Percentiles rank a stretch among this genome's conserved stretches.
Evolutionary conservation across 2,113 vertebrate species (phyloP).

Genomic region (Muntiacus reevesi): DNA sequence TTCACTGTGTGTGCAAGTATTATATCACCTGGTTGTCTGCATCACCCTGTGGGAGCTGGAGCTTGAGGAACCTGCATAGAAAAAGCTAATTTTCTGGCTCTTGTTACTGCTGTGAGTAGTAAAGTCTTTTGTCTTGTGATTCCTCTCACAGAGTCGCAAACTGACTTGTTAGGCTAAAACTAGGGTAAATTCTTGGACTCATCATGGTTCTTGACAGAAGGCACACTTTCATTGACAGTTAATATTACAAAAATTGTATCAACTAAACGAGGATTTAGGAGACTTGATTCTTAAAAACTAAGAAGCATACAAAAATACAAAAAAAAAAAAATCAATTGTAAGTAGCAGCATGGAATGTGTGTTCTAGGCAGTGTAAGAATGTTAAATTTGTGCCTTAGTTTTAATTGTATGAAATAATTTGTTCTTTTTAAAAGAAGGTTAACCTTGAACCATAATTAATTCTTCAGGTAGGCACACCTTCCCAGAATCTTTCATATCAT

Average conservation of each 20-base stretch:
- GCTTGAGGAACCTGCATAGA: background rate
- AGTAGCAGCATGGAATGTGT: background rate
- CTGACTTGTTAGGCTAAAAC: background rate
- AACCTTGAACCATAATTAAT: background rate
- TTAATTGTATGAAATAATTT: background rate
- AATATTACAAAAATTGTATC: background rate
- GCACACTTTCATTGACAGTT: background rate
- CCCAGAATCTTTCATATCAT: background rate
- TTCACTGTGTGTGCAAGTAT: background rate
- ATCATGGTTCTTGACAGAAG: background rate
- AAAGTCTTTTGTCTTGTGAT: background rate
- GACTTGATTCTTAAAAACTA: background rate
- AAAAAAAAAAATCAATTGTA: background rate
- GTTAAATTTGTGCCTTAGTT: background rate
- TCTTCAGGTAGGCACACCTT: background rate
- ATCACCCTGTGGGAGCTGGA: background rate
- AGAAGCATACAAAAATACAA: background rate
- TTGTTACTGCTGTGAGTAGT: background rate
- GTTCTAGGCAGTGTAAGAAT: background rate
- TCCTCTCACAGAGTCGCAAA: background rate
- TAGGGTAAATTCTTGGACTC: background rate
- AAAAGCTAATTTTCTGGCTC: background rate
- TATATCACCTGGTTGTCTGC: background rate
- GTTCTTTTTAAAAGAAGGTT: background rate
- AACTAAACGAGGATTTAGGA: background rate